These are phyloP conservation scores for Gordius sp. DNA, from an alignment of 2,888 invertebrate genomes.

Conservation along the genomic window DNA sequence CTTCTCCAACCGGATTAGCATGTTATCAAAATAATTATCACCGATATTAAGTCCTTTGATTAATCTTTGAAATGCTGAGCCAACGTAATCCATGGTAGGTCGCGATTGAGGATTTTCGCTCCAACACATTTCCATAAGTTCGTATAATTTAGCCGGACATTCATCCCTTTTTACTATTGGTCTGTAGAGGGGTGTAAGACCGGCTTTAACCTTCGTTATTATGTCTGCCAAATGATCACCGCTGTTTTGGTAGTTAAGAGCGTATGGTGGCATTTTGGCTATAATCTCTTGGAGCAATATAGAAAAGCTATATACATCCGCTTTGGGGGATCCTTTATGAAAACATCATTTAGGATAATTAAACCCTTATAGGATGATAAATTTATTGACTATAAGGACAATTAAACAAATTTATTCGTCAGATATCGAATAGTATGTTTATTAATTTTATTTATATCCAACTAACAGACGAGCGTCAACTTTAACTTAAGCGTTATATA, in stretches of 20 bases:
- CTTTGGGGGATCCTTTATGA: neutral
- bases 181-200: slow-evolving; percentile 2
- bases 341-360: too few relatives aligned
- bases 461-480: too few relatives aligned
- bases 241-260: neutral
- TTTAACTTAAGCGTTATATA: too few relatives aligned
- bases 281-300: slow-evolving; percentile 6
- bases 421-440: too few relatives aligned
- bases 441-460: too few relatives aligned
- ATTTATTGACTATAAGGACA: too few relatives aligned
- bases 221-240: neutral
- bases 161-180: neutral
- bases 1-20: neutral
- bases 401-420: too few relatives aligned
- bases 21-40: neutral
- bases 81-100: neutral
- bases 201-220: neutral
- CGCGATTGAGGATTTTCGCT: neutral
- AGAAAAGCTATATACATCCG: slow-evolving; percentile 9
- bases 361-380: too few relatives aligned
- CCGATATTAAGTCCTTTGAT: neutral
- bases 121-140: slow-evolving; percentile 13
- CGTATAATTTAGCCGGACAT: neutral
- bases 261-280: neutral
- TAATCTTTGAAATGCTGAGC: neutral